Evolutionary conservation across 2,797 vertebrate genomes (phyloP).

Genomic region (Tragelaphus oryx): DNA sequence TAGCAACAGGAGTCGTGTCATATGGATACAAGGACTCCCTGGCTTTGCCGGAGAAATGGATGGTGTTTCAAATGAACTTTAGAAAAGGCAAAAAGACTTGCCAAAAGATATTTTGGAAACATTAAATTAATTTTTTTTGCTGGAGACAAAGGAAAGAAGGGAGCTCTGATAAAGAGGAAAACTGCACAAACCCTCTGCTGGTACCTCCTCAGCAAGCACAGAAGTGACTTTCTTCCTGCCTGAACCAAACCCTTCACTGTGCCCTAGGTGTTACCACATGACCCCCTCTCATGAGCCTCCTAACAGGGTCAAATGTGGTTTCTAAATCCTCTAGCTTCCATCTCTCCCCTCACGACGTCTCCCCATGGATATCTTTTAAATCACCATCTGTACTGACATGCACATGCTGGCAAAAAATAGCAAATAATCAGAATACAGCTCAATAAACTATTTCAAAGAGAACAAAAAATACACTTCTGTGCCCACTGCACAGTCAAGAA

Average conservation of each 20-base stretch:
- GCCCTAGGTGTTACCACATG: background rate
- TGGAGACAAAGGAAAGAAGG: constrained; percentile 44
- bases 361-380: background rate
- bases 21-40: constrained; percentile 42
- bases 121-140: constrained; percentile 16
- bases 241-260: background rate
- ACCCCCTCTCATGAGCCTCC: background rate
- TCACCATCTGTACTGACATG: background rate
- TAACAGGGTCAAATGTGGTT: background rate
- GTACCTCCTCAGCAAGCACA: background rate
- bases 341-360: background rate
- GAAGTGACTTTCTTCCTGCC: background rate
- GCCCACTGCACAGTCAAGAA: background rate
- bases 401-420: background rate
- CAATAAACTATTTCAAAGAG: background rate
- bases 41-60: constrained; percentile 42
- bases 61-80: constrained; percentile 51
- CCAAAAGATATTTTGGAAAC: constrained; percentile 57
- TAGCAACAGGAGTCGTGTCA: constrained; percentile 64
- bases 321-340: background rate
- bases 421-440: background rate
- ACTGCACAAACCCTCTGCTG: background rate
- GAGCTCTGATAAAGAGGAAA: constrained; percentile 27
- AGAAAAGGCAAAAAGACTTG: constrained; percentile 42
- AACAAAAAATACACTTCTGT: background rate